Evolutionary conservation across 2,888 invertebrate species (phyloP), one percentile per base, ranked within the genome.

Genomic region (Laspeyria flexula): DNA sequence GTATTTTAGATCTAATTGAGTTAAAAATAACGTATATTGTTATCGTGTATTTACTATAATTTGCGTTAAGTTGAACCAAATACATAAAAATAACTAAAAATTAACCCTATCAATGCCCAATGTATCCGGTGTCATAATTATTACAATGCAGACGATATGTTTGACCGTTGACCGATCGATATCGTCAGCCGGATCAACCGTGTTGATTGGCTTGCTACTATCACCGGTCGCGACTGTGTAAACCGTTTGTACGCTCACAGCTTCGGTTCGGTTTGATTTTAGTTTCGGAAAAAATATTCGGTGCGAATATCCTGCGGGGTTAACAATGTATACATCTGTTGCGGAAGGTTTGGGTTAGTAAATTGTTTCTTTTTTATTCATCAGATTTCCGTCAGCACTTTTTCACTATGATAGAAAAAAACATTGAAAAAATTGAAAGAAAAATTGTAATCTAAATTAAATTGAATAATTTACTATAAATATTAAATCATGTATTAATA

Each of bases 191-290:
- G 71, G 77, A 81, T 81, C 77, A 76, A 72, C 72, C 71, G 77
- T 78, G 80, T 79, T 82, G 83, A 85, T 85, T 85, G 85, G 77
- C 74, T 76, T 65, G 69, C 73, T 71, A 73, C 69, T 65, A 60
- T 58, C 63, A 50, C 50, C 55, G 48, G 60, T 62, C 48, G 47
- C 60, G 49, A 68, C 69, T 69, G 60, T 65, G 62, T 64, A 56
- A 70, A 67, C 61, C 55, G 44, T 44, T 60, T 66, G 61, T 61
- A 61, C 50, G 48, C 54, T 55, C 44, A 42, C 33, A 48, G 55
- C 56, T 52, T 48, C 45, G 42, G 43, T 12, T 33, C 46, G 38
- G 33, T 59, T 53, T 54, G 61, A 61, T 61, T 57, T 65, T 61
- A 30, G 48, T 42, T 54, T 58, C 29, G 50, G 35, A 13, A 64